Percentiles rank a stretch among this genome's conserved stretches.
phyloP scores from a whole-genome alignment of 1,140 invertebrate species.

The Scaptodrosophila lebanonensis region DNA sequence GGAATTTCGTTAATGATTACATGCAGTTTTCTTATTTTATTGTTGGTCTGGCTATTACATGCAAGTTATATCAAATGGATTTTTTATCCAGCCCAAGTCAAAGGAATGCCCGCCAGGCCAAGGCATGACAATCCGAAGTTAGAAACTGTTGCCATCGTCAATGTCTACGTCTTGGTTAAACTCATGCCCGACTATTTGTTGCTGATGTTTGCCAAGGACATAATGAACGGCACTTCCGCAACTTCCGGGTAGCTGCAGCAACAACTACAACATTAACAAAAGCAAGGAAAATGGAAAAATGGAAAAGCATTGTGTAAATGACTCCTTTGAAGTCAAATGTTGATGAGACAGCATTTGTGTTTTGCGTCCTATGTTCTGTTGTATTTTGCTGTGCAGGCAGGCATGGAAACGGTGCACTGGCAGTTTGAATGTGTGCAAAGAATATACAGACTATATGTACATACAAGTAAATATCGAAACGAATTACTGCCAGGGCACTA shows the following conservation, averaged over 20 bases:
- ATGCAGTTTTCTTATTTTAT: slow-evolving; percentile 38
- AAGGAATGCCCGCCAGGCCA: not conserved
- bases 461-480: too few relatives aligned
- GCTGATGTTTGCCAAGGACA: slow-evolving; percentile 58
- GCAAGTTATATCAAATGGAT: slow-evolving; percentile 12
- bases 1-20: slow-evolving; percentile 47
- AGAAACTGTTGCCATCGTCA: slow-evolving; percentile 14
- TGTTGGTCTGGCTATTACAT: slow-evolving; percentile 7
- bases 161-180: slow-evolving; percentile 26
- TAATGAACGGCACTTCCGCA: slow-evolving; percentile 67
- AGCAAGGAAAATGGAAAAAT: slow-evolving; percentile 10
- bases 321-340: slow-evolving; percentile 67
- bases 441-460: slow-evolving; percentile 22
- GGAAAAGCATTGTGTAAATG: slow-evolving; percentile 55
- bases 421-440: slow-evolving; percentile 49
- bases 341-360: slow-evolving; percentile 66
- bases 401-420: too few relatives aligned
- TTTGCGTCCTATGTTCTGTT: too few relatives aligned
- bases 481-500: too few relatives aligned
- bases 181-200: not conserved
- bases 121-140: slow-evolving; percentile 31
- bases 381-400: too few relatives aligned
- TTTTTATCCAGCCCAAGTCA: slow-evolving; percentile 5
- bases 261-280: slow-evolving; percentile 4
- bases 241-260: slow-evolving; percentile 27